Percentiles rank a stretch among this genome's conserved stretches.
Conservation (phyloP, 2,113 vertebrate species). For the Stigmatopora argus region DNA sequence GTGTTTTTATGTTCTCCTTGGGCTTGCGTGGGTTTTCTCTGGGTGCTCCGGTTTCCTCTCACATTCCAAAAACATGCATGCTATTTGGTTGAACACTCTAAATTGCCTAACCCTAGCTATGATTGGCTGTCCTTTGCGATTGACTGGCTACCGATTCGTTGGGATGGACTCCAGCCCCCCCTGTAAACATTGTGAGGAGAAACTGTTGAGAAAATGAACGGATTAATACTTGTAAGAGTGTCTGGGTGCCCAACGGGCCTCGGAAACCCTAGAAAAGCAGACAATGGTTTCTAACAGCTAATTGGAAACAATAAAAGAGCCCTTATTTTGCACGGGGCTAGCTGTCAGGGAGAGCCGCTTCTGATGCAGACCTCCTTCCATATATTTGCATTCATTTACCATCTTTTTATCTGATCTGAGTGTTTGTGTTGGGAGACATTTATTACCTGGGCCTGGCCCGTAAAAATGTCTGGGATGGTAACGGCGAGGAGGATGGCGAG, state of each 20-base stretch:
- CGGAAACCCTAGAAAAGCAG: background rate
- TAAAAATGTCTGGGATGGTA: background rate
- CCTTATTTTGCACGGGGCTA: conserved; percentile 23
- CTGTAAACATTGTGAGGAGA: background rate
- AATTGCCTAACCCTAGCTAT: no score
- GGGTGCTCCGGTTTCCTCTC: no score
- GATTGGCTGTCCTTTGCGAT: no score
- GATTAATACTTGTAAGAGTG: background rate
- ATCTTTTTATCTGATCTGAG: conserved; percentile 41
- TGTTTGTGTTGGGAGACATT: conserved; percentile 28
- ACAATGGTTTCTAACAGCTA: conserved; percentile 5
- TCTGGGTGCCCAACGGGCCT: background rate
- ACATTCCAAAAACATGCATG: no score
- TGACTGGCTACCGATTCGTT: no score
- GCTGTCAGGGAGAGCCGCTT: conserved; percentile 35
- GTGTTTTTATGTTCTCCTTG: no score
- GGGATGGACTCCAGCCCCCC: no score
- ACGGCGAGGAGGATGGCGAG: background rate
- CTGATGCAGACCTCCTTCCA: conserved; percentile 61
- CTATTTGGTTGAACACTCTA: no score
- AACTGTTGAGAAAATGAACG: background rate
- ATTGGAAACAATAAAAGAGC: conserved; percentile 27
- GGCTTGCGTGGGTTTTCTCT: no score
- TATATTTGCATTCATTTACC: conserved; percentile 62
- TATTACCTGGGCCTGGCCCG: conserved; percentile 15